These are phyloP conservation scores for Tipula vernalis DNA, from an alignment of 2,888 invertebrate genomes.

Conservation along the genomic window DNA sequence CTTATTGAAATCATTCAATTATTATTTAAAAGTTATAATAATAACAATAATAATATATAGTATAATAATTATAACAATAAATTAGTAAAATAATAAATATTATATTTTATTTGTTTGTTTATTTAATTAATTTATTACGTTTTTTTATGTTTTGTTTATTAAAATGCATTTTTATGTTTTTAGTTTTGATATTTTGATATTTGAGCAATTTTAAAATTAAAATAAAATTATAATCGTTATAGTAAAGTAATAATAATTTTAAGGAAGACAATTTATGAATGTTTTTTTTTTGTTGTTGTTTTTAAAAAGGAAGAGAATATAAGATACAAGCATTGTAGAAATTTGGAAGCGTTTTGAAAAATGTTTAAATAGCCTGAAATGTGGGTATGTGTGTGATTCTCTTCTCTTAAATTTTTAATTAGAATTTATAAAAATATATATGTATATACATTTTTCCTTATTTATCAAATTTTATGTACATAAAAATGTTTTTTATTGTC, in stretches of 20 bases:
- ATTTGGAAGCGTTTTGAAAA: background rate
- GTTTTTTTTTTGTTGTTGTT: background rate
- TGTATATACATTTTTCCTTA: background rate
- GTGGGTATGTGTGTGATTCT: background rate
- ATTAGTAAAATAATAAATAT: constrained; percentile 4
- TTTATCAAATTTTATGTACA: background rate
- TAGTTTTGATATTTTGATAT: background rate
- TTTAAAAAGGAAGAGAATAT: background rate
- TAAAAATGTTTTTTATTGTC: background rate
- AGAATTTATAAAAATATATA: background rate
- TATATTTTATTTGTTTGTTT: background rate
- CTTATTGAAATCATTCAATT: background rate
- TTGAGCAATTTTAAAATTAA: constrained; percentile 1
- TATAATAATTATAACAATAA: background rate
- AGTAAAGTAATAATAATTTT: background rate
- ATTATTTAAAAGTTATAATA: background rate
- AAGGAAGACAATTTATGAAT: background rate
- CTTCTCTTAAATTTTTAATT: background rate
- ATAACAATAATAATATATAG: background rate
- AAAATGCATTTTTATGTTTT: background rate
- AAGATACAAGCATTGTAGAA: background rate
- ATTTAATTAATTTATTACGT: background rate
- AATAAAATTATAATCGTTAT: background rate
- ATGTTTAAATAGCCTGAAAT: background rate
- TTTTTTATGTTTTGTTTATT: background rate